A percentile compares a stretch with the other conserved stretches of the same genome.
These are phyloP conservation scores for Anoplius nigerrimus DNA, from an alignment of 2,888 invertebrate species.

Conservation along the genomic window DNA sequence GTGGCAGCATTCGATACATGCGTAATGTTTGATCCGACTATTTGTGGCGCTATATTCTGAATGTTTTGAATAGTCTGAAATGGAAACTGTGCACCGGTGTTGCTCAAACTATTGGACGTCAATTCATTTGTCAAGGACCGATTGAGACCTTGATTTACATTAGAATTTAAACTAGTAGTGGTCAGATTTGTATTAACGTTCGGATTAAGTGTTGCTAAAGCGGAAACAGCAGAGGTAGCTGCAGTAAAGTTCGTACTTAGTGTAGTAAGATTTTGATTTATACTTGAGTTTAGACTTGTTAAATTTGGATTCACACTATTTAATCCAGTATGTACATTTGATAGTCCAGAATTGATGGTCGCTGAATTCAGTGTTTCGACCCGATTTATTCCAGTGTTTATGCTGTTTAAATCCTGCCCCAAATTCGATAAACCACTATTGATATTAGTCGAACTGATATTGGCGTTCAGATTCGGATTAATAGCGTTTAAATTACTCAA, in stretches of 20 bases:
- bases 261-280: conserved; percentile 69
- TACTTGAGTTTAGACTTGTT: conserved; percentile 64
- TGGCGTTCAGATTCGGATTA: conserved; percentile 68
- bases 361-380: conserved; percentile 66
- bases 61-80: conserved; percentile 73
- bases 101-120: conserved; percentile 63
- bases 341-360: conserved; percentile 66
- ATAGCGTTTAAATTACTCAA: conserved; percentile 71
- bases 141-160: conserved; percentile 63
- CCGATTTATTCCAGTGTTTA: conserved; percentile 69
- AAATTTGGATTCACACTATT: conserved; percentile 67
- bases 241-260: conserved; percentile 65
- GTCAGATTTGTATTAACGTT: conserved; percentile 60
- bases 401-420: conserved; percentile 70
- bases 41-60: conserved; percentile 72
- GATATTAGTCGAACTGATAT: conserved; percentile 71
- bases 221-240: conserved; percentile 62
- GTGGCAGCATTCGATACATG: conserved; percentile 65
- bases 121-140: conserved; percentile 65
- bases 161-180: conserved; percentile 62
- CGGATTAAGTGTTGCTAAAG: conserved; percentile 62
- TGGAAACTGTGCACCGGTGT: conserved; percentile 68
- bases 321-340: conserved; percentile 65
- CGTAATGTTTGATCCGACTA: conserved; percentile 69
- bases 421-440: conserved; percentile 69